These are phyloP conservation scores for Ficedula albicollis DNA, from an alignment of 2,797 vertebrate species.

Conservation along the genomic window DNA sequence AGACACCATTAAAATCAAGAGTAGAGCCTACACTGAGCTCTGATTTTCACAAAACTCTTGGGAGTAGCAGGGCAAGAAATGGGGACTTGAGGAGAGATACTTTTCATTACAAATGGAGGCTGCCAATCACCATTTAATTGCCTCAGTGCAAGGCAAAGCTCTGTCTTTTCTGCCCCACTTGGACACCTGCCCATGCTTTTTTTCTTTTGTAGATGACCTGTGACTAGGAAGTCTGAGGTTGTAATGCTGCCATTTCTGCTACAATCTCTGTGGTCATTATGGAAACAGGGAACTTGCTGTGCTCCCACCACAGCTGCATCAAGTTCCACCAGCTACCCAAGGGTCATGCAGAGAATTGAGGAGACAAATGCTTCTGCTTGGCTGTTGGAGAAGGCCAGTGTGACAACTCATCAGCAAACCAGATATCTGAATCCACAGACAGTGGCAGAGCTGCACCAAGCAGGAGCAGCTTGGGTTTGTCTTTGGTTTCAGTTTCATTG, in stretches of 20 bases:
- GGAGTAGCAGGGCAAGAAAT: neutral
- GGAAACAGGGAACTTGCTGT: neutral
- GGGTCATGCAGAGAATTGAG: neutral
- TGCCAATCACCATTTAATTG: neutral
- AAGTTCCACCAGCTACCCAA: neutral
- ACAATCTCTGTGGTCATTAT: rapidly evolving
- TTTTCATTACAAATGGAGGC: neutral
- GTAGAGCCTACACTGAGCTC: neutral
- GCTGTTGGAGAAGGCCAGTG: neutral
- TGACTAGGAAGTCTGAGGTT: neutral
- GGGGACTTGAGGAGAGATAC: neutral
- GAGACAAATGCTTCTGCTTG: neutral
- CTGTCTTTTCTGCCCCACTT: neutral
- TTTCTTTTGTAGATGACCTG: neutral
- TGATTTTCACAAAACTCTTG: neutral
- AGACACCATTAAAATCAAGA: neutral
- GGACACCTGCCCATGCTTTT: neutral
- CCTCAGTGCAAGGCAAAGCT: neutral
- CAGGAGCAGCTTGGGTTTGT: neutral
- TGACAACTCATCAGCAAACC: neutral
- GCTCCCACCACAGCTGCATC: neutral
- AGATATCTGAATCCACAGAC: neutral
- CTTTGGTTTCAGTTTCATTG: neutral
- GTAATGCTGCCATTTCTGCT: neutral
- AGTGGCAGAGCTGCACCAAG: neutral